These are phyloP conservation scores for Eupeodes luniger DNA, from an alignment of 2,888 invertebrate genomes.

Conservation along the genomic window DNA sequence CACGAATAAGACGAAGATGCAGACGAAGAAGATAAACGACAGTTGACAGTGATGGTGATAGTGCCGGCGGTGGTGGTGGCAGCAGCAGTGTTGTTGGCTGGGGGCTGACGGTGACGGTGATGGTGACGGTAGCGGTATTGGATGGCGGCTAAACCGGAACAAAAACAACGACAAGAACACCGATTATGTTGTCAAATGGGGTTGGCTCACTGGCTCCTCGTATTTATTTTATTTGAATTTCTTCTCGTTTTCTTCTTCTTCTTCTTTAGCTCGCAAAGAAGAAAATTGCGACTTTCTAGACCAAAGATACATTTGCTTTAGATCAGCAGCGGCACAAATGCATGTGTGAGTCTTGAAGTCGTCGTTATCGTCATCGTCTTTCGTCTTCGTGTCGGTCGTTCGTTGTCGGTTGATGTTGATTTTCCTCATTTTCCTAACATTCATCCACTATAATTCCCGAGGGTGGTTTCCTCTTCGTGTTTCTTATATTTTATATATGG, in stretches of 20 bases:
- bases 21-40: slow-evolving; percentile 25
- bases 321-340: slow-evolving; percentile 10
- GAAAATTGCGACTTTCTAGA: slow-evolving; percentile 26
- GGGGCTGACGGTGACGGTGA: not conserved
- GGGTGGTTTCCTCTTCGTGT: slow-evolving; percentile 35
- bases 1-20: slow-evolving; percentile 31
- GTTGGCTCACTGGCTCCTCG: slow-evolving; percentile 47
- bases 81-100: not conserved
- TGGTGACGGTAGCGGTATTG: not conserved
- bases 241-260: slow-evolving; percentile 34
- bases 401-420: slow-evolving; percentile 15
- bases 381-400: no score
- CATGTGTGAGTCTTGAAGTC: slow-evolving; percentile 9
- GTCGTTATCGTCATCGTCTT: no score
- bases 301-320: slow-evolving; percentile 55
- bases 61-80: not conserved
- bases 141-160: slow-evolving; percentile 32
- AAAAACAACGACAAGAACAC: slow-evolving; percentile 49
- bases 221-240: slow-evolving; percentile 71
- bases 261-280: slow-evolving; percentile 14
- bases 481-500: slow-evolving; percentile 33
- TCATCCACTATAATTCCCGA: slow-evolving; percentile 28
- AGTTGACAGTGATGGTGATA: not conserved
- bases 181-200: slow-evolving; percentile 74
- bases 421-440: slow-evolving; percentile 38